Conservation (phyloP, 2,797 vertebrate genomes). For the Pampus argenteus region DNA sequence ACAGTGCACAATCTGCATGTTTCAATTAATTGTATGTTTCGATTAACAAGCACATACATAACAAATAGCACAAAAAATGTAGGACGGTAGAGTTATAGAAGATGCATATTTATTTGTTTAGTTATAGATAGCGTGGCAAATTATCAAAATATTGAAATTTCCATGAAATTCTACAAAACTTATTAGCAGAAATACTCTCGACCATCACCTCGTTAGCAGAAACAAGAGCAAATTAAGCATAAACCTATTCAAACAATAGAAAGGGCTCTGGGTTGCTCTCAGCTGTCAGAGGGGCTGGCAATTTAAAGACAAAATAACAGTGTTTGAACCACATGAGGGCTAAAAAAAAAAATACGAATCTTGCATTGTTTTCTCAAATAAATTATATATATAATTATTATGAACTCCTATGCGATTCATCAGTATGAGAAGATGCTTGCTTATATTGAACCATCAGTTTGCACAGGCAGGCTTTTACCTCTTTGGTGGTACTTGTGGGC, state of each 20-base stretch:
- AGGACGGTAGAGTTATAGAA: neutral
- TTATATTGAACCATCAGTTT: neutral
- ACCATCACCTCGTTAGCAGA: neutral
- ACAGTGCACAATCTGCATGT: neutral
- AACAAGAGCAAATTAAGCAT: neutral
- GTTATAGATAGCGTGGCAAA: neutral
- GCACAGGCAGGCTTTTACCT: neutral
- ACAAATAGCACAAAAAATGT: too few relatives aligned
- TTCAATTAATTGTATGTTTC: too few relatives aligned
- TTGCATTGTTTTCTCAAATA: neutral
- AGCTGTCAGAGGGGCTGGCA: neutral
- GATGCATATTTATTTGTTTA: neutral
- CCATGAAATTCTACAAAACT: neutral
- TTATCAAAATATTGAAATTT: neutral
- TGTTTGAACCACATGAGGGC: neutral
- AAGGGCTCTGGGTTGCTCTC: neutral
- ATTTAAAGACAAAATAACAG: neutral
- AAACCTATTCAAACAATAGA: constrained; percentile 1
- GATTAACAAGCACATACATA: too few relatives aligned
- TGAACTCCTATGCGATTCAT: neutral
- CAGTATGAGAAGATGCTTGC: neutral
- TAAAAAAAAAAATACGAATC: neutral
- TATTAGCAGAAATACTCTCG: neutral
- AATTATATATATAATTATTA: neutral
- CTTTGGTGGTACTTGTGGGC: neutral